Conservation (phyloP, 2,888 invertebrate genomes). For the Ophion costatus region DNA sequence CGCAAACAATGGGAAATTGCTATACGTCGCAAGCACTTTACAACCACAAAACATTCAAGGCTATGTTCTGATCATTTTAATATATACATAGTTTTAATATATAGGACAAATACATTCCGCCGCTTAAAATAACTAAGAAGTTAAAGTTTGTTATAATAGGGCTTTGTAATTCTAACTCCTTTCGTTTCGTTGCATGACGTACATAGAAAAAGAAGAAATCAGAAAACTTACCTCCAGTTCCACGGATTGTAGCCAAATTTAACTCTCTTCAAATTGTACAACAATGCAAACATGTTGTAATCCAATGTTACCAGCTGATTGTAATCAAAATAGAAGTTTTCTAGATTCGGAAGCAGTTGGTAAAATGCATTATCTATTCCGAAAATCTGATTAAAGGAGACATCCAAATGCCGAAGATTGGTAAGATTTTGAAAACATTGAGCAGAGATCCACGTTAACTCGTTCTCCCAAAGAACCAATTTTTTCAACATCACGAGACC, state of each 20-base stretch:
- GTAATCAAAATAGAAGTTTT: slow-evolving; percentile 76
- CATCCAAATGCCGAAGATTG: slow-evolving; percentile 74
- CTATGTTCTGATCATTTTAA: no score
- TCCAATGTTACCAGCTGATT: slow-evolving; percentile 73
- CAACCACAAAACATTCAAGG: no score
- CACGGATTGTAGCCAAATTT: slow-evolving; percentile 77
- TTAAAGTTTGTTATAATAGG: background rate
- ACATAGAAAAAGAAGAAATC: background rate
- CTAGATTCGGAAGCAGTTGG: slow-evolving; percentile 69
- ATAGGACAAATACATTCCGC: no score
- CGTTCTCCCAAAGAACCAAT: slow-evolving; percentile 76
- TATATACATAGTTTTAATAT: no score
- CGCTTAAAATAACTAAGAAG: no score
- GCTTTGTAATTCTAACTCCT: background rate
- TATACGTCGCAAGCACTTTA: no score
- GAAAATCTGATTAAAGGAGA: slow-evolving; percentile 76
- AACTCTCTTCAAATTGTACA: slow-evolving; percentile 72
- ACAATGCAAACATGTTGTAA: slow-evolving; percentile 71
- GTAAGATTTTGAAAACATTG: slow-evolving; percentile 72
- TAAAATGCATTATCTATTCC: slow-evolving; percentile 72
- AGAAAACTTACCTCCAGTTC: slow-evolving; percentile 77
- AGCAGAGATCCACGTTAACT: slow-evolving; percentile 68
- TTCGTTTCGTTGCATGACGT: background rate
- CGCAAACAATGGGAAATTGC: no score
- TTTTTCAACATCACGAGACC: slow-evolving; percentile 71